Base-by-base conservation (phyloP, 1,140 invertebrate genomes). In the Nebria ingens region DNA sequence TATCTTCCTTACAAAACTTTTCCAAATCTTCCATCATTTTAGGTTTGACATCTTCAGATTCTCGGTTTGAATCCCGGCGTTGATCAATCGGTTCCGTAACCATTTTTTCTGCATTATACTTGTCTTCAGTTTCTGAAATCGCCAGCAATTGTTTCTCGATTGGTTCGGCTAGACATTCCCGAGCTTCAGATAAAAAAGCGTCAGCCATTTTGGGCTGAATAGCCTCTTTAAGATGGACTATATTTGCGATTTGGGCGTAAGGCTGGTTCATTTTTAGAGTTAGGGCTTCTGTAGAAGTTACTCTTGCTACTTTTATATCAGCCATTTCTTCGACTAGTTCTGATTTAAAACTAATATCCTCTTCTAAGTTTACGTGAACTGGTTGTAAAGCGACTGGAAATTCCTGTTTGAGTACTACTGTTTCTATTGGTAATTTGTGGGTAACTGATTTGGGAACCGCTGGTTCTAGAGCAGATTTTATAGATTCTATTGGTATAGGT, bases 181-280 rank as follows among this genome's bases (percentile, higher is more conserved):
- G 58, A 21, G 68, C 74, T 58, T 71, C 72, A 12, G 77, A 79
- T 54, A 79, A 64, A 57, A 75, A 70, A 11, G 77, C 77, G 61
- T 79, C 77, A 29, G 66, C 64, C 58, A 77, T 72, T 65, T 73
- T 76, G 51, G 58, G 64, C 53, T 70, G 64, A 6, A 65, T 64
- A 57, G 12, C 19, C 19, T 29, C 52, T 4, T 51, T 20, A 13
- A 13, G 21, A 51, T 51, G 50, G 22, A 51, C 9, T 13, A 51
- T 23, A 4, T 13, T 12, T 17, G 52, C 3, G 13, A n/a, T 25
- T 19, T 13, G n/a, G 15, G 21, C 12, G 6, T 9, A 23, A 2
- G 22, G n/a, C 22, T 51, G 19, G 17, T 25, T 21, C 17, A 25
- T 25, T 25, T 17, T 25, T 34, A 53, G n/a, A 13, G 52, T n/a